Conservation (phyloP, 2,113 vertebrate species). For the Callipepla californica region DNA sequence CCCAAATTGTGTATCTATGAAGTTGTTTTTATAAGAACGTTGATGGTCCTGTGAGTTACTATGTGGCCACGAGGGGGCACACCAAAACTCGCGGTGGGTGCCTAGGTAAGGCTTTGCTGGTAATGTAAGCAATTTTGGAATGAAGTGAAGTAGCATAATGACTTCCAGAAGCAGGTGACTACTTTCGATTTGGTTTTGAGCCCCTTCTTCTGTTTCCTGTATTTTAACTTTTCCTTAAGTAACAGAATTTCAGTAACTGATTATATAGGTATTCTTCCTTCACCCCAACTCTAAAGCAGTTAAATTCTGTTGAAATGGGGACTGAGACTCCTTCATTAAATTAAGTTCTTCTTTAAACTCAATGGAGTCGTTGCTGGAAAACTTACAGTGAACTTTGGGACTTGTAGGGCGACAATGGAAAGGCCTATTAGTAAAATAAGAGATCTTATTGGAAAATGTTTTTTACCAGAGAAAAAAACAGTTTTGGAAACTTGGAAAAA, state of each 20-base stretch:
- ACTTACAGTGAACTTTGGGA: background rate
- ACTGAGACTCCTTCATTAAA: background rate
- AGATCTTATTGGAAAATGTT: background rate
- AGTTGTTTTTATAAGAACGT: background rate
- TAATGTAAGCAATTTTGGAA: background rate
- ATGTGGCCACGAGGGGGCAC: accelerated
- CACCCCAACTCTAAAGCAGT: background rate
- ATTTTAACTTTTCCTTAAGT: background rate
- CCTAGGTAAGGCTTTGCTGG: background rate
- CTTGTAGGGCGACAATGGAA: background rate
- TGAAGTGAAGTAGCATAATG: background rate
- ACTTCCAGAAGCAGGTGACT: background rate
- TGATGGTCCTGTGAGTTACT: background rate
- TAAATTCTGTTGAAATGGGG: background rate
- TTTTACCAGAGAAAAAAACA: background rate
- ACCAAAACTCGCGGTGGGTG: background rate
- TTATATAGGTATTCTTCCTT: background rate
- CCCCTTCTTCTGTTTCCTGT: background rate
- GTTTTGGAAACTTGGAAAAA: background rate
- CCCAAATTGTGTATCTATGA: background rate
- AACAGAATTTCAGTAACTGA: background rate
- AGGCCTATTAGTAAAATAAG: background rate
- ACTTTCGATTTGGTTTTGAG: background rate
- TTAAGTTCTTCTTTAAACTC: background rate
- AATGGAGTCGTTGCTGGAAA: background rate